phyloP scores from a whole-genome alignment of 1,140 invertebrate genomes.

The Pseudomyrmex cubaensis region DNA sequence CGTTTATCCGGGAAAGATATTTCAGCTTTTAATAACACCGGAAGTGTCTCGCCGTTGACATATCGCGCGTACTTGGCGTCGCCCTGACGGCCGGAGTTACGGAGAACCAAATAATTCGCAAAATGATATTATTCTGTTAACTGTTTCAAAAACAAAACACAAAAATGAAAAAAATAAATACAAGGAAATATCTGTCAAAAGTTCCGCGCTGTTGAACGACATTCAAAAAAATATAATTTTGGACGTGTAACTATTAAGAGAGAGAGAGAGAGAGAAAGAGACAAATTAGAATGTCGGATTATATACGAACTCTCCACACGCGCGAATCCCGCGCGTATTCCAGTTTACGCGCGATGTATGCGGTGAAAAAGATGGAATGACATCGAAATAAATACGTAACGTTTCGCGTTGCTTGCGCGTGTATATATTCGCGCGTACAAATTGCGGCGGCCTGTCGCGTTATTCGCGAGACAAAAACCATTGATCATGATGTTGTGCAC shows the following conservation, averaged over 20 bases:
- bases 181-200: background rate
- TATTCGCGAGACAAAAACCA: conserved; percentile 40
- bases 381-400: conserved; percentile 1
- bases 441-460: conserved; percentile 25
- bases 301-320: no score
- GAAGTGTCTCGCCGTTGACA: background rate
- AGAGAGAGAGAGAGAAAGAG: background rate
- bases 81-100: background rate
- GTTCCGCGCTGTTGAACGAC: no score
- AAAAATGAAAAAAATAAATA: no score
- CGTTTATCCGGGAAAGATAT: conserved; percentile 45
- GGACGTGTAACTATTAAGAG: background rate
- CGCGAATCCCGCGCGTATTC: background rate
- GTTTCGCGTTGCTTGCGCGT: background rate
- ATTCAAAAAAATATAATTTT: background rate
- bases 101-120: background rate
- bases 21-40: conserved; percentile 40
- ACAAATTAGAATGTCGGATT: background rate
- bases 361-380: background rate
- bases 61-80: background rate
- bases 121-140: background rate
- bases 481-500: background rate
- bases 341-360: background rate
- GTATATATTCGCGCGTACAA: conserved; percentile 23
- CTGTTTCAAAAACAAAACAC: no score